Base-by-base conservation (phyloP, 2,888 invertebrate genomes). In the Sepioteuthis lessoniana region DNA sequence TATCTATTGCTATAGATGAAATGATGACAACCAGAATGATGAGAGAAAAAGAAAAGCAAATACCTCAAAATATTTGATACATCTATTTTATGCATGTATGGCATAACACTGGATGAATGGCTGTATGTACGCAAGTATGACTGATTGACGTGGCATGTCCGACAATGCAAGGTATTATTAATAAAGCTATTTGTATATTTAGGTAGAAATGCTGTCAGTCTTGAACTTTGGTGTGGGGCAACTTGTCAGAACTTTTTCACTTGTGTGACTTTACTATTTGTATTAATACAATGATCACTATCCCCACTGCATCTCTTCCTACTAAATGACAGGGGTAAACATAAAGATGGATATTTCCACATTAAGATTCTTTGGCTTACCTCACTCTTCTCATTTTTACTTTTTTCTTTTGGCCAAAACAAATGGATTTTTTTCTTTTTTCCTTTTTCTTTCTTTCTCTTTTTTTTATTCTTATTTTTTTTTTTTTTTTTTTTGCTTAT, bases 11-110 rank as follows among this genome's bases (percentile, higher is more conserved):
- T 76, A 76, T 76, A 76, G 76, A 76, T 76, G 28, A 76, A 76
- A 76, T 76, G 76, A 76, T 76, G 76, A 76, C 76, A 76, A 76
- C 76, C 76, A 76, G 76, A 76, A 76, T 2, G n/a, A 76, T 76
- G 76, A 76, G 76, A 76, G 76, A 76, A 76, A 76, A 76, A 76
- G 76, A 76, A 76, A 76, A 76, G 76, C 76, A 76, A 76, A 76
- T 76, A 76, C 76, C 76, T 76, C 76, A 76, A 76, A 35, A 76
- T 76, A 76, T 13, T 76, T 76, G 76, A 76, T 76, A 76, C 76
- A 76, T 76, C 76, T 76, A 76, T 76, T 42, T 42, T 76, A 76
- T 76, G 76, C 76, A 76, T 76, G 76, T 76, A 76, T 76, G 76
- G 35, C 76, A 76, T 76, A 76, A 76, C 35, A 76, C 76, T 76